Evolutionary conservation across 2,113 vertebrate species (phyloP).

Genomic region (Charadrius vociferus): DNA sequence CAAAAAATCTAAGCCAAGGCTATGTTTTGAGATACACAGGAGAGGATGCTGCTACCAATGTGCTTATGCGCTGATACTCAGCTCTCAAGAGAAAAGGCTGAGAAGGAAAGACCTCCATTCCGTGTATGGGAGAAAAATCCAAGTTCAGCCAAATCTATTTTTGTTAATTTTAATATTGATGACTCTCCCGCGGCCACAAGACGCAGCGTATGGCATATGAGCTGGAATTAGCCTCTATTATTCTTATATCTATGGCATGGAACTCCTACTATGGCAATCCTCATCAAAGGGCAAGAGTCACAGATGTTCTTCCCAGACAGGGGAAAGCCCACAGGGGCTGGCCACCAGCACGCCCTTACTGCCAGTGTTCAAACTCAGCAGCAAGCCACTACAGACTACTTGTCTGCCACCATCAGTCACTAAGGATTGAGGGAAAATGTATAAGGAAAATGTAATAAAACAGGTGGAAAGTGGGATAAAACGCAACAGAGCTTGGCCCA

Average conservation of each 20-base stretch:
- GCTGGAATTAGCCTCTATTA: background rate
- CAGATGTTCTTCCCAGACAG: background rate
- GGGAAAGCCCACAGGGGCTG: background rate
- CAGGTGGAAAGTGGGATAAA: background rate
- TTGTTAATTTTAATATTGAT: background rate
- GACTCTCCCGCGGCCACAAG: fast-evolving
- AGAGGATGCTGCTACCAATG: background rate
- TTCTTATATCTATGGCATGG: background rate
- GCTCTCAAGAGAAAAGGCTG: background rate
- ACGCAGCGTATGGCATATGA: fast-evolving
- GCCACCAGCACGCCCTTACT: background rate
- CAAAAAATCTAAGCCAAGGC: background rate
- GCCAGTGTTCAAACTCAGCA: background rate
- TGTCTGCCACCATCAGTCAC: background rate
- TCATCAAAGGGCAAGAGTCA: background rate
- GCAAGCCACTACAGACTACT: background rate
- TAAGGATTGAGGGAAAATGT: background rate
- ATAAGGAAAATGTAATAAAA: background rate
- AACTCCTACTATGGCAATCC: background rate
- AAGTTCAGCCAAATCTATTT: background rate
- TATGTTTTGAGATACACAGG: background rate
- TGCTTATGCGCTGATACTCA: background rate
- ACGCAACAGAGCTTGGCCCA: background rate
- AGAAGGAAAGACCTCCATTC: background rate
- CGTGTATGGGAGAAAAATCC: background rate